These are phyloP conservation scores for Drosophila orena DNA, from an alignment of 1,140 invertebrate species.

Conservation along the genomic window DNA sequence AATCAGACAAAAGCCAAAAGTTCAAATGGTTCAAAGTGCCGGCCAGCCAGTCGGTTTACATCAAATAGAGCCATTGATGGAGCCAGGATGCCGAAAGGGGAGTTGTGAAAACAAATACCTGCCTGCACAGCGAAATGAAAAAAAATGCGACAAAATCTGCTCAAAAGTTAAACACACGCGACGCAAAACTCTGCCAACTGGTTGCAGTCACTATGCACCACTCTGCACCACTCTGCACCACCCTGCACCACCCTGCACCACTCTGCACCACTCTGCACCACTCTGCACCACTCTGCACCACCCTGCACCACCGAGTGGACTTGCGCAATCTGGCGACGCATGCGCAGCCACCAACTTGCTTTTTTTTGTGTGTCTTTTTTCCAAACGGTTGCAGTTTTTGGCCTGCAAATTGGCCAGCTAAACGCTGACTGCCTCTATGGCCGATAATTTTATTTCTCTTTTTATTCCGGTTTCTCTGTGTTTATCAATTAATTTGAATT, in stretches of 20 bases:
- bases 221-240: constrained; percentile 25
- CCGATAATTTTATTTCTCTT: constrained; percentile 66
- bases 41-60: constrained; percentile 62
- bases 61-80: constrained; percentile 70
- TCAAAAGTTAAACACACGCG: constrained; percentile 53
- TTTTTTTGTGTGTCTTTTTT: background rate
- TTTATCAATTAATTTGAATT: constrained; percentile 83
- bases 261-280: constrained; percentile 7
- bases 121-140: constrained; percentile 25
- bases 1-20: constrained; percentile 64
- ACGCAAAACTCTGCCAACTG: constrained; percentile 25
- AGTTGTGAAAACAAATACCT: constrained; percentile 66
- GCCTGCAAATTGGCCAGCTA: constrained; percentile 77
- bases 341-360: constrained; percentile 38
- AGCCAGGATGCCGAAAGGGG: constrained; percentile 33
- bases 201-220: constrained; percentile 1
- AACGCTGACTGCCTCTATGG: constrained; percentile 68
- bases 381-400: constrained; percentile 68
- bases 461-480: constrained; percentile 45
- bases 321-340: constrained; percentile 73
- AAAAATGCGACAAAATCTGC: constrained; percentile 78
- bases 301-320: constrained; percentile 22
- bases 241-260: constrained; percentile 29
- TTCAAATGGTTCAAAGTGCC: constrained; percentile 65
- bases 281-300: constrained; percentile 25